phyloP scores from a whole-genome alignment of 2,888 invertebrate species.

The Stenoptilia bipunctidactyla region DNA sequence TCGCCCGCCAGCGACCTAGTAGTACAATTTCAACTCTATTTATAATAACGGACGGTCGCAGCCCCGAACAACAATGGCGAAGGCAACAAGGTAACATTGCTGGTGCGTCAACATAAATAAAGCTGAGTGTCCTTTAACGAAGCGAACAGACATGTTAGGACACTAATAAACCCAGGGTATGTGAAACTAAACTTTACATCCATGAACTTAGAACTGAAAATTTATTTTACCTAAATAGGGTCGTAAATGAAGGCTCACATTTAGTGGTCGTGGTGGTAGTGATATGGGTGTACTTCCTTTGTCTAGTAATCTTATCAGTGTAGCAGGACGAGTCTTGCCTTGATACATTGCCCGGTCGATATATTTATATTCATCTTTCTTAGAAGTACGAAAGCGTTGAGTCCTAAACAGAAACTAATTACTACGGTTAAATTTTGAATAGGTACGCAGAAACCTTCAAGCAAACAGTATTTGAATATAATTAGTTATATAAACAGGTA shows the following conservation, averaged over 20 bases:
- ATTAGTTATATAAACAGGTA: too few species aligned
- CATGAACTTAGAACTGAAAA: constrained; percentile 34
- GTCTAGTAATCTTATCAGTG: constrained; percentile 68
- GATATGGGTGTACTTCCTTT: constrained; percentile 70
- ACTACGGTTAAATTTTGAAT: too few species aligned
- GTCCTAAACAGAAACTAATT: too few species aligned
- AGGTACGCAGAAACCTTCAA: too few species aligned
- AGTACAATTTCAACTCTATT: constrained; percentile 41
- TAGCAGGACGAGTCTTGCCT: constrained; percentile 55
- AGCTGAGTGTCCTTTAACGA: constrained; percentile 69
- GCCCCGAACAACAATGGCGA: constrained; percentile 25
- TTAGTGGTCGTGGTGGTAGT: constrained; percentile 60
- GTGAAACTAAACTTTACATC: constrained; percentile 41
- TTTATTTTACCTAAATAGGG: constrained; percentile 23
- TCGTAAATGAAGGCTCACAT: constrained; percentile 62
- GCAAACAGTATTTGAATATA: too few species aligned
- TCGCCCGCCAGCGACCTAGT: constrained; percentile 18
- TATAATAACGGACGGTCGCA: constrained; percentile 28
- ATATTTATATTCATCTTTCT: constrained; percentile 23
- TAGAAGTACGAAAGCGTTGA: too few species aligned
- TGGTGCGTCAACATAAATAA: constrained; percentile 68
- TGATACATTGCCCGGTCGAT: constrained; percentile 53
- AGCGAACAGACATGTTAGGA: constrained; percentile 61
- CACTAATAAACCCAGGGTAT: constrained; percentile 43
- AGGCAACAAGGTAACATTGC: constrained; percentile 53